phyloP scores from a whole-genome alignment of 2,888 invertebrate species.

The Hirtodrosophila trivittata region DNA sequence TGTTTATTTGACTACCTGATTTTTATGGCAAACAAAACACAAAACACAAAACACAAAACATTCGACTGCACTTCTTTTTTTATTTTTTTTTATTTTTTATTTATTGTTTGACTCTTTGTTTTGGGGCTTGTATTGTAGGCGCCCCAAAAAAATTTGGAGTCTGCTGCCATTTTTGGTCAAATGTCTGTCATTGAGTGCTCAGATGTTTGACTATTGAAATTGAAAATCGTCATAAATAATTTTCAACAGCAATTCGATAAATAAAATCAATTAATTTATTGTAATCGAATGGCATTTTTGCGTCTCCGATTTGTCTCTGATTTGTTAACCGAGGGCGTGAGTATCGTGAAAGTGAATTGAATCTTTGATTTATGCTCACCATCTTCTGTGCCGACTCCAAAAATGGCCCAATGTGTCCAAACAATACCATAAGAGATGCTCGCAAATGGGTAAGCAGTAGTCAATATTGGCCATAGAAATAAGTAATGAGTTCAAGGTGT shows the following conservation, averaged over 20 bases:
- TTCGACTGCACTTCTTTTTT: slow-evolving; percentile 43
- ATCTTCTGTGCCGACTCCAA: slow-evolving; percentile 1
- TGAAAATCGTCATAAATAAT: slow-evolving; percentile 68
- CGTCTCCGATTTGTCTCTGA: slow-evolving; percentile 16
- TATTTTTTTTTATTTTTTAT: neutral
- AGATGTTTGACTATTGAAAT: slow-evolving; percentile 38
- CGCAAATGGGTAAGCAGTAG: too few species aligned
- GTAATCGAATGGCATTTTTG: slow-evolving; percentile 43
- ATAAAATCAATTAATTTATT: slow-evolving; percentile 68
- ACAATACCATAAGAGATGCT: too few species aligned
- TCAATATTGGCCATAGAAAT: too few species aligned
- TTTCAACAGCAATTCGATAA: slow-evolving; percentile 41
- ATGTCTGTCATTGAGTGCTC: slow-evolving; percentile 52
- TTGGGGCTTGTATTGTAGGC: slow-evolving; percentile 40
- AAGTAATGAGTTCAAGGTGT: too few species aligned
- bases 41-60: slow-evolving; percentile 39
- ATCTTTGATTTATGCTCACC: slow-evolving; percentile 13
- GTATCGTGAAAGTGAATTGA: slow-evolving; percentile 31
- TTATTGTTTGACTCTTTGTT: slow-evolving; percentile 18
- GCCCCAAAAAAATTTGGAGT: slow-evolving; percentile 37
- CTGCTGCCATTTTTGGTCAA: slow-evolving; percentile 68
- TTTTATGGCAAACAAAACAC: slow-evolving; percentile 58
- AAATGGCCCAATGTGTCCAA: slow-evolving; percentile 1
- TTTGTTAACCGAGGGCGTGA: slow-evolving; percentile 30
- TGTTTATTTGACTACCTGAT: slow-evolving; percentile 57